Evolutionary conservation across 92 coral and sea anemone genomes (phyloP).

Genomic region (Plumapathes pennacea): DNA sequence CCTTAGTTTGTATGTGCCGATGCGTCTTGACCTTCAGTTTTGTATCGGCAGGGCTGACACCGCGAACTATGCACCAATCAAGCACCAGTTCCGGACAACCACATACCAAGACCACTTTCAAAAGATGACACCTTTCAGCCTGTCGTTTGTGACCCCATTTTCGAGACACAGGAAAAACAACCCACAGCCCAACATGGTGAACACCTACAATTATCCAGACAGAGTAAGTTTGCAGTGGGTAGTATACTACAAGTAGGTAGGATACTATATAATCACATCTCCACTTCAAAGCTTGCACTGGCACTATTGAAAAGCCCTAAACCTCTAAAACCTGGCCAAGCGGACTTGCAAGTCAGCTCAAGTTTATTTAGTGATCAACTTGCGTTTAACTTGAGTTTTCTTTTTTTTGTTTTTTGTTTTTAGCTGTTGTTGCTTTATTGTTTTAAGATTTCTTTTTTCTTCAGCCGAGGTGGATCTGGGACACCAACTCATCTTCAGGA

Average conservation of each 20-base stretch:
- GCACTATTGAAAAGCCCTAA: too few species aligned
- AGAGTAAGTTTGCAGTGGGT: constrained; percentile 63
- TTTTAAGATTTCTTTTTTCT: not conserved
- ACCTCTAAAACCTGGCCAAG: too few species aligned
- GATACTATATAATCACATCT: too few species aligned
- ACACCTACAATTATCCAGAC: constrained; percentile 83
- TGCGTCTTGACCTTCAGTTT: not conserved
- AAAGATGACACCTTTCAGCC: constrained; percentile 60
- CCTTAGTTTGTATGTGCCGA: too few species aligned
- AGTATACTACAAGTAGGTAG: too few species aligned
- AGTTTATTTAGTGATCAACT: too few species aligned
- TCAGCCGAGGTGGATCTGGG: constrained; percentile 77
- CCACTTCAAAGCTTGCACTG: too few species aligned
- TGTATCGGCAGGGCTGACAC: constrained; percentile 58
- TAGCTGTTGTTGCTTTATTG: too few species aligned
- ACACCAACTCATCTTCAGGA: constrained; percentile 31
- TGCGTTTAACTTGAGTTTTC: too few species aligned
- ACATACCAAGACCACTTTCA: constrained; percentile 90
- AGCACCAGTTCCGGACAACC: constrained; percentile 70
- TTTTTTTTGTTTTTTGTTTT: too few species aligned
- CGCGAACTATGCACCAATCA: constrained; percentile 81
- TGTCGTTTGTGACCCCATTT: constrained; percentile 84
- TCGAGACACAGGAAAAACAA: constrained; percentile 86
- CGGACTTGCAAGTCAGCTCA: too few species aligned
- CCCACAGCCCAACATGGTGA: constrained; percentile 85